A percentile compares a stretch with the other conserved stretches of the same genome.
Conservation (phyloP, 2,888 invertebrate species). For the Lamellibrachia columna region DNA sequence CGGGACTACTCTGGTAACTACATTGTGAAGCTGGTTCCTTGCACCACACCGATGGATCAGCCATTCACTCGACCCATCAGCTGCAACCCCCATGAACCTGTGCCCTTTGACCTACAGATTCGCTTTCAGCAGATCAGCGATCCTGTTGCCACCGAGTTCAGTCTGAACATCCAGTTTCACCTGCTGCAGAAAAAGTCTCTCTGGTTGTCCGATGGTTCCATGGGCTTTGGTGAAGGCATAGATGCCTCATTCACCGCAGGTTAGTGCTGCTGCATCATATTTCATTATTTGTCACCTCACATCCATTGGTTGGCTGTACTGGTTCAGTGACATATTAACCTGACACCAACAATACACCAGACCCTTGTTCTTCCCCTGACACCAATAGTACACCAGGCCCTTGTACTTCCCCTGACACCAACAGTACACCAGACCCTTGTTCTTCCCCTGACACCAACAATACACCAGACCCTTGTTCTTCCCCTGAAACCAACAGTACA, state of each 20-base stretch:
- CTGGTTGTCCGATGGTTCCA: slow-evolving; percentile 57
- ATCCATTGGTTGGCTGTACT: too few species aligned
- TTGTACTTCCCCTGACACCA: too few species aligned
- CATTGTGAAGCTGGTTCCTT: slow-evolving; percentile 60
- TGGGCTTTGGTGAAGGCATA: slow-evolving; percentile 48
- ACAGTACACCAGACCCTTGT: too few species aligned
- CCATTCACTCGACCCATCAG: slow-evolving; percentile 50
- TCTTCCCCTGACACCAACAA: too few species aligned
- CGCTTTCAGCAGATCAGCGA: slow-evolving; percentile 65
- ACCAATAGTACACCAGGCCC: too few species aligned
- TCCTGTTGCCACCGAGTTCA: slow-evolving; percentile 62
- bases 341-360: too few species aligned
- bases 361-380: too few species aligned
- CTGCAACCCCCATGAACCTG: slow-evolving; percentile 58
- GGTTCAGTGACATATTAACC: too few species aligned
- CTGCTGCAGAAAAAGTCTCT: slow-evolving; percentile 56
- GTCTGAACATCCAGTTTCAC: slow-evolving; percentile 61
- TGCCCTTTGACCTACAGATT: slow-evolving; percentile 62
- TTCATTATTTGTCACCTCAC: neutral
- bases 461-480: too few species aligned
- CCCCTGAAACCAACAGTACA: too few species aligned
- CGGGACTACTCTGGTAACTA: slow-evolving; percentile 64
- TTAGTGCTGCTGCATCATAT: slow-evolving; percentile 36
- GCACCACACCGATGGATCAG: slow-evolving; percentile 53
- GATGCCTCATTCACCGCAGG: slow-evolving; percentile 60